Percentiles rank a stretch among this genome's conserved stretches.
Conservation (phyloP, 2,113 vertebrate genomes). For the Anhinga rufa region DNA sequence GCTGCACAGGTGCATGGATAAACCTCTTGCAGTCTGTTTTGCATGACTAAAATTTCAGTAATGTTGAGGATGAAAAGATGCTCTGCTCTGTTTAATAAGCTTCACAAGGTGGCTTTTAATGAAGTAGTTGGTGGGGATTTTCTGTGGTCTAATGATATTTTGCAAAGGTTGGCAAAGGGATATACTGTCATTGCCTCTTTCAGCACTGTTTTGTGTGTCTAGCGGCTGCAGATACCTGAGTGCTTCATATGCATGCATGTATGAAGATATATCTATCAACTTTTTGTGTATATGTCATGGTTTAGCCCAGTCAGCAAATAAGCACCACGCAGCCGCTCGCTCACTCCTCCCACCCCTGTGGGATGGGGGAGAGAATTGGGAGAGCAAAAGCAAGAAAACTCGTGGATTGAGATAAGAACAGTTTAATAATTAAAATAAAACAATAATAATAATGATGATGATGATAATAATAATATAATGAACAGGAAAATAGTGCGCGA, state of each 20-base stretch:
- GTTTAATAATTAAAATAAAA: too few relatives aligned
- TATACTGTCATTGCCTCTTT: not conserved
- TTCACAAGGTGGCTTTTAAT: not conserved
- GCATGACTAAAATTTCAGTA: not conserved
- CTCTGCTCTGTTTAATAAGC: not conserved
- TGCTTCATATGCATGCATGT: not conserved
- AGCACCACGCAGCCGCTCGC: too few relatives aligned
- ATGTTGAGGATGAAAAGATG: not conserved
- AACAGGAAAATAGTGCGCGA: too few relatives aligned
- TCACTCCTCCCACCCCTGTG: too few relatives aligned
- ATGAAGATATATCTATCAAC: not conserved
- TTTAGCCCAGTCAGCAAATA: too few relatives aligned
- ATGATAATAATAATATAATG: too few relatives aligned
- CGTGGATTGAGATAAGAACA: too few relatives aligned
- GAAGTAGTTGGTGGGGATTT: not conserved
- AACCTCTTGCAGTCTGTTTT: not conserved
- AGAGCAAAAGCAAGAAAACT: too few relatives aligned
- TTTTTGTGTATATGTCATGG: not conserved
- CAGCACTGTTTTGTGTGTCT: not conserved
- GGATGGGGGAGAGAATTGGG: too few relatives aligned
- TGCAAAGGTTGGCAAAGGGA: not conserved
- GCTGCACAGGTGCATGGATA: not conserved
- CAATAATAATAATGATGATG: too few relatives aligned
- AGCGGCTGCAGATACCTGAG: not conserved
- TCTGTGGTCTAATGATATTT: not conserved